Conservation (phyloP, 2,888 invertebrate genomes). For the Polymixis lichenea region DNA sequence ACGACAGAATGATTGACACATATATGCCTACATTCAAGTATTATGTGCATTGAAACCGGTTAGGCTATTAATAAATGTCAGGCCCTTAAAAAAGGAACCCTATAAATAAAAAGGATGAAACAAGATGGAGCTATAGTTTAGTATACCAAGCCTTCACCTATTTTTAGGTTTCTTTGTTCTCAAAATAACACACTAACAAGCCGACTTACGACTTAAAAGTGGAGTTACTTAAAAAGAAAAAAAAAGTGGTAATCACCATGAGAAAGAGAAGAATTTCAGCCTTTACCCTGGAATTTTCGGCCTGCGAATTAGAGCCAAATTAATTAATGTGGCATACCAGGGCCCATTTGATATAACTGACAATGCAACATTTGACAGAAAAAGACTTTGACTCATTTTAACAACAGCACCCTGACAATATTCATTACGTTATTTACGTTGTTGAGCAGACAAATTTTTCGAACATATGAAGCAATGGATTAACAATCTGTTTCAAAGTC, state of each 20-base stretch:
- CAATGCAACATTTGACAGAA: neutral
- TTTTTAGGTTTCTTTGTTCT: neutral
- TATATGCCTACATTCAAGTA: neutral
- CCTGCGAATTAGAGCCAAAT: neutral
- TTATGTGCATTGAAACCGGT: constrained; percentile 3
- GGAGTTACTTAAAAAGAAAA: neutral
- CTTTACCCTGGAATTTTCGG: neutral
- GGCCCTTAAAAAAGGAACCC: neutral
- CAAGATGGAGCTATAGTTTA: neutral
- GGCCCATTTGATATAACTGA: neutral
- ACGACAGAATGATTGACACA: neutral
- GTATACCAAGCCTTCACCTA: neutral
- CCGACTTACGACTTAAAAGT: neutral
- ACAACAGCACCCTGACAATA: too few species aligned
- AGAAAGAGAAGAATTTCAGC: neutral
- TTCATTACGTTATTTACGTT: too few species aligned
- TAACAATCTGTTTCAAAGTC: too few species aligned
- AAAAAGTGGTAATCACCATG: neutral
- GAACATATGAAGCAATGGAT: too few species aligned
- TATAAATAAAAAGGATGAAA: neutral
- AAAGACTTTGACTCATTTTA: neutral
- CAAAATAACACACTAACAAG: neutral
- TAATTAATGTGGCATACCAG: neutral
- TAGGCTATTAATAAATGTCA: too few species aligned
- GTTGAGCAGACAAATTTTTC: too few species aligned